These are phyloP conservation scores for Megalopta genalis DNA, from an alignment of 1,140 invertebrate species.

Conservation along the genomic window DNA sequence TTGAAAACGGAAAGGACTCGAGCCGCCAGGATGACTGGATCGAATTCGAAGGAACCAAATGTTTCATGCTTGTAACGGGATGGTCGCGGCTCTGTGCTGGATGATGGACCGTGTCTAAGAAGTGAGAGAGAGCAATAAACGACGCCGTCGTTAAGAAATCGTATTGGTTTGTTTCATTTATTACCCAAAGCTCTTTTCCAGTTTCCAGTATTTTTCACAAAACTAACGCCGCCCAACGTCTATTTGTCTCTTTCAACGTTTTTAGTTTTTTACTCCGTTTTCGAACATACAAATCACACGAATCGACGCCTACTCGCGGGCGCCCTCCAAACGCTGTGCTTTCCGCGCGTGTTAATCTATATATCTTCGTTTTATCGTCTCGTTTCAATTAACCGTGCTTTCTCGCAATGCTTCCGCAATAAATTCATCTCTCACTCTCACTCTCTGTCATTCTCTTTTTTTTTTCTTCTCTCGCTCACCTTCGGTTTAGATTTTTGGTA, in stretches of 20 bases:
- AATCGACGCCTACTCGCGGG: slow-evolving; percentile 4
- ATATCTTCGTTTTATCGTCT: slow-evolving; percentile 9
- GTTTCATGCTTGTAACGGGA: not conserved
- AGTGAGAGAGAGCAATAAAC: slow-evolving; percentile 51
- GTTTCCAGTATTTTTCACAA: slow-evolving; percentile 45
- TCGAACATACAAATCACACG: slow-evolving; percentile 40
- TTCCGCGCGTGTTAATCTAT: slow-evolving; percentile 14
- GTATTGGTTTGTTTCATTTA: slow-evolving; percentile 66
- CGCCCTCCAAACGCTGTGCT: slow-evolving; percentile 3
- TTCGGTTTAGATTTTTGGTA: slow-evolving; percentile 19
- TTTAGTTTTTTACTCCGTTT: slow-evolving; percentile 7
- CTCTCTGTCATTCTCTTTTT: not conserved
- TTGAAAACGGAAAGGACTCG: too few relatives aligned
- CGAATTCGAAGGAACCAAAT: not conserved
- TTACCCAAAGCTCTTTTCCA: slow-evolving; percentile 63
- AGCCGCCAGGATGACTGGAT: not conserved
- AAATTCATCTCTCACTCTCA: not conserved
- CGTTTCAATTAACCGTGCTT: slow-evolving; percentile 18
- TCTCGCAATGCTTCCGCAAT: slow-evolving; percentile 16
- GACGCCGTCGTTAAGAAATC: slow-evolving; percentile 60
- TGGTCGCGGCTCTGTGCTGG: not conserved
- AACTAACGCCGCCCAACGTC: slow-evolving; percentile 28
- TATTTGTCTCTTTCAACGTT: not conserved
- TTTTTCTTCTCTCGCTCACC: not conserved
- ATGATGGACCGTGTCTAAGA: slow-evolving; percentile 1